Base-by-base conservation (phyloP, 2,113 vertebrate species). In the Agapornis roseicollis region DNA sequence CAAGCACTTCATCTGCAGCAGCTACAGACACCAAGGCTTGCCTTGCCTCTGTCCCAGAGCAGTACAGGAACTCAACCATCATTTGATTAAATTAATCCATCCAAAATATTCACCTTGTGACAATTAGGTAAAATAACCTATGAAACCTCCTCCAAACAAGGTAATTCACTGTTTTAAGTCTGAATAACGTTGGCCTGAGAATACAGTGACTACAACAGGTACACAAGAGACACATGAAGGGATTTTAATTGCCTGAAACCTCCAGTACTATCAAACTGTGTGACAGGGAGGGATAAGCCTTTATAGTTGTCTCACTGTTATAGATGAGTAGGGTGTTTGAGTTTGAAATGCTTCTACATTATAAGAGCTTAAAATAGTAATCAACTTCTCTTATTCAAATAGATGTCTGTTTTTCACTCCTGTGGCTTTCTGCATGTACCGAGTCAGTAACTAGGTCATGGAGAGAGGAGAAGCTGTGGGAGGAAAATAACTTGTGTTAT, bases 291-390 rank as follows among this genome's bases (percentile, higher is more conserved):
- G 83, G 84, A 80, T 49, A 80, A 90, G 83, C 66, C 89, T 95
- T 68, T 37, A 2, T 17, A 88, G 58, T 80, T 83, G 47, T 49
- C 81, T 91, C 68, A 17, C 65, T 37, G 79, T 4, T 29, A n/a
- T 4, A 27, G 50, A 73, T 10, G 68, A 90, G 81, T 6, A 47
- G 35, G 41, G 65, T 33, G 47, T 44, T 78, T 58, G 61, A 83
- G 87, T 66, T 11, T 15, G 55, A 90, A 88, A 94, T 13, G 72
- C 72, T 94, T 53, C 77, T 58, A 61, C 52, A 22, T 39, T 52
- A 79, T 84, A 87, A 93, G 55, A 63, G 73, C 88, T 96, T 94
- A 90, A 95, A 97, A 96, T 56, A 94, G 94, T 39, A 70, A 95
- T 87, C 93, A 93, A 58, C 63, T n/a, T 73, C 18, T 53, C 63